Evolutionary conservation across 2,888 invertebrate species (phyloP), one percentile per base, ranked within the genome.

Genomic region (Tenthredo mesomela): DNA sequence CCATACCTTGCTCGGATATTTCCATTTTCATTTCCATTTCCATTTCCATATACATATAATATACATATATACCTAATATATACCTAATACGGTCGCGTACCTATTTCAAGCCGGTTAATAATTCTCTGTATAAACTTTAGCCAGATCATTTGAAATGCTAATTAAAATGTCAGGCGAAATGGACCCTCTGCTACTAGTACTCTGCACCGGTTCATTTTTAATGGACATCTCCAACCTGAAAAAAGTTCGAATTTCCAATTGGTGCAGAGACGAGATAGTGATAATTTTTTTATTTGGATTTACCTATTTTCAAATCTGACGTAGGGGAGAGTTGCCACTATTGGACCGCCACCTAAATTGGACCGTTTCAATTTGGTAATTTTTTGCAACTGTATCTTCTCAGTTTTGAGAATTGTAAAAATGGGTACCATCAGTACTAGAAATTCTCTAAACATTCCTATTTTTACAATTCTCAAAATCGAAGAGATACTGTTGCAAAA

Each of bases 91-190:
- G 43, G 7, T n/a, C 43, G 2, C 40, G 25, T 54, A 33, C 37
- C 25, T 33, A 40, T 40, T 61, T 61, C 54, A 37, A 33, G n/a
- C 9, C 71, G 43, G 43, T 73, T 43, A 73, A 73, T 73, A 73
- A 73, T 73, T 43, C 73, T 12, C 21, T 43, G 73, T 54, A 18
- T n/a, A 77, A 77, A 77, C 15, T 77, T 77, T 54, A 0, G 29
- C 18, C 29, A 50, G 77, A 37, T 33, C 77, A 77, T 77, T 77
- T 77, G 77, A 77, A 77, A 77, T 77, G 77, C 77, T 77, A 54
- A 77, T 77, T 29, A 54, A 77, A 77, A 77, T 50, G 50, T 43
- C 33, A 54, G 10, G 54, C n/a, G 29, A 33, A 29, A 77, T 77
- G 50, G n/a, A n/a, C 43, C 37, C 33, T 67, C 67, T 18, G 29